phyloP scores from a whole-genome alignment of 2,888 invertebrate genomes.

The Tachystola acroxantha region DNA sequence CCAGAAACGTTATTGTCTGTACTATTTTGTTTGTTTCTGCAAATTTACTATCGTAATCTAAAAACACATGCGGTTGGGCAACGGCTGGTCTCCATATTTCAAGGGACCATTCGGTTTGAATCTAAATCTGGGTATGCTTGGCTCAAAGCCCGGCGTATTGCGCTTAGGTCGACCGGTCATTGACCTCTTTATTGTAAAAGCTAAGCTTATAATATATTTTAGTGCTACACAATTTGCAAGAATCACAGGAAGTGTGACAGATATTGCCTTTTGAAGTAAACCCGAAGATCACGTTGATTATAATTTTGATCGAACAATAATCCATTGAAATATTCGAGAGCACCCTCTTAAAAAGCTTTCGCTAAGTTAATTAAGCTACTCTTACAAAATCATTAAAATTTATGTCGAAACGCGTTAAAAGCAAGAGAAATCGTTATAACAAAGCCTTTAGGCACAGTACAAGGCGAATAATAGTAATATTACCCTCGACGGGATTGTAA shows the following conservation, averaged over 20 bases:
- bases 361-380: slow-evolving; percentile 1
- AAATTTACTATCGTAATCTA: slow-evolving; percentile 22
- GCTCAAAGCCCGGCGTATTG: slow-evolving; percentile 40
- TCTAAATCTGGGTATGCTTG: slow-evolving; percentile 57
- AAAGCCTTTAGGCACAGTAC: slow-evolving; percentile 42
- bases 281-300: too few relatives aligned
- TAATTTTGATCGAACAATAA: too few relatives aligned
- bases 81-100: slow-evolving; percentile 48
- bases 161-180: slow-evolving; percentile 35
- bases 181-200: slow-evolving; percentile 36
- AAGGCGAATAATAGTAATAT: slow-evolving; percentile 58
- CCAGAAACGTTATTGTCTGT: too few relatives aligned
- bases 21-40: too few relatives aligned
- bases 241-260: too few relatives aligned
- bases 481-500: slow-evolving; percentile 64
- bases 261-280: too few relatives aligned
- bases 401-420: slow-evolving; percentile 40
- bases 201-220: too few relatives aligned
- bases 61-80: slow-evolving; percentile 42
- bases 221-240: too few relatives aligned
- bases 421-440: slow-evolving; percentile 36
- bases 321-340: neutral
- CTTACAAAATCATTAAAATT: slow-evolving; percentile 54
- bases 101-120: slow-evolving; percentile 39
- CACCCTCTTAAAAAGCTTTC: neutral